Conservation (phyloP, 2,113 vertebrate species). For the Beaufortia kweichowensis region DNA sequence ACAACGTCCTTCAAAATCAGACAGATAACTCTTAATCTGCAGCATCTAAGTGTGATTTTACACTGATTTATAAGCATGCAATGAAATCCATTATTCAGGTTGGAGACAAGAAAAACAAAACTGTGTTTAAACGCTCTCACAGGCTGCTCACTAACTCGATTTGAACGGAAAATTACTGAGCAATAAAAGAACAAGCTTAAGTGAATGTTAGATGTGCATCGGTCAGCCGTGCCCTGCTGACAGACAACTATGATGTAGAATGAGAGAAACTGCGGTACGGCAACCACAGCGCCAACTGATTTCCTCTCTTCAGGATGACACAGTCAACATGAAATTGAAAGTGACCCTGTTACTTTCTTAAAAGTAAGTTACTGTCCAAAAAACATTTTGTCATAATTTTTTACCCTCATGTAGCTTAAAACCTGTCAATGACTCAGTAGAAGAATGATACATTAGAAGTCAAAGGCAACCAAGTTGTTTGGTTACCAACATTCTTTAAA, state of each 20-base stretch:
- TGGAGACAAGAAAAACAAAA: neutral
- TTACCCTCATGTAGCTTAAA: no score
- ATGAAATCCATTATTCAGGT: constrained; percentile 1
- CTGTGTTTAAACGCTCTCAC: neutral
- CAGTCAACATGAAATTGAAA: no score
- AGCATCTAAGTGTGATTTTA: constrained; percentile 13
- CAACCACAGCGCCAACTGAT: constrained; percentile 10
- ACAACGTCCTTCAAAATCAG: neutral
- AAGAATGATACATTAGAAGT: no score
- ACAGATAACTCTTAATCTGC: constrained; percentile 2
- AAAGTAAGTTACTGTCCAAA: no score
- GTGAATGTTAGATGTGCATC: neutral
- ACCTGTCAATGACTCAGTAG: no score
- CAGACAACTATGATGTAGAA: neutral
- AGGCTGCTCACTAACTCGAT: neutral
- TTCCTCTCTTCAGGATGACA: constrained; percentile 7
- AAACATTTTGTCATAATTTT: no score
- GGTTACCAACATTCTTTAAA: no score
- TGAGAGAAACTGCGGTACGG: neutral
- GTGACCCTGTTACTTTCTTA: no score
- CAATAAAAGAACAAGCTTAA: constrained; percentile 6
- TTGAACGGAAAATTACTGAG: constrained; percentile 7
- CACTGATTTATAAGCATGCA: neutral
- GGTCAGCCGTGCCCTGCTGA: neutral
- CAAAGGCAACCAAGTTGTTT: no score